phyloP scores from a whole-genome alignment of 2,797 vertebrate genomes.

The Furcifer pardalis region DNA sequence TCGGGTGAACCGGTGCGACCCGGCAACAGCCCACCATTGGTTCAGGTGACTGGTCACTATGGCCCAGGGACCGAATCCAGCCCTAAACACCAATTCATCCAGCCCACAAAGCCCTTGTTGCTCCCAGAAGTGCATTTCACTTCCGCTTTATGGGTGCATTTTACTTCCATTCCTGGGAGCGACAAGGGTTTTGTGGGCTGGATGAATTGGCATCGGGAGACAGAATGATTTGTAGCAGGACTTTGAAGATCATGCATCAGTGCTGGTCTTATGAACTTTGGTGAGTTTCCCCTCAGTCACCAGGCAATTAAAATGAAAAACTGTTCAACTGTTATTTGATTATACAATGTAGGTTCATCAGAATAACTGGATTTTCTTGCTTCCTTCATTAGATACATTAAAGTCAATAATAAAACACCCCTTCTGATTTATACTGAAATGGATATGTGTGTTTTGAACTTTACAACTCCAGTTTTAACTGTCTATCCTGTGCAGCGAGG shows the following conservation, averaged over 20 bases:
- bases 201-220: too few relatives aligned
- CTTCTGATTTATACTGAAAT: neutral
- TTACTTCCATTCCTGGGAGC: too few relatives aligned
- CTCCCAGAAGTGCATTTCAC: too few relatives aligned
- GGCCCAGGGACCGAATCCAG: too few relatives aligned
- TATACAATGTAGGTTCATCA: neutral
- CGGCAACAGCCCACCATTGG: too few relatives aligned
- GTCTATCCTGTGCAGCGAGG: too few relatives aligned
- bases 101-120: too few relatives aligned
- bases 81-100: too few relatives aligned
- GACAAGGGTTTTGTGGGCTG: too few relatives aligned
- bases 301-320: conserved; percentile 16
- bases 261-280: neutral
- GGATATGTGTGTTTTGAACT: neutral
- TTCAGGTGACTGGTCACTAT: too few relatives aligned
- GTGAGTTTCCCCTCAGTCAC: neutral
- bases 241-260: conserved; percentile 5
- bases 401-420: neutral
- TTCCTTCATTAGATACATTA: neutral
- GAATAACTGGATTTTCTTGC: neutral
- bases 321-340: conserved; percentile 4
- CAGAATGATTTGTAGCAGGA: conserved; percentile 19
- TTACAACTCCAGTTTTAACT: neutral
- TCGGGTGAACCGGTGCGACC: too few relatives aligned
- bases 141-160: too few relatives aligned